phyloP scores from a whole-genome alignment of 2,113 vertebrate species.

The Cheirogaleus medius region DNA sequence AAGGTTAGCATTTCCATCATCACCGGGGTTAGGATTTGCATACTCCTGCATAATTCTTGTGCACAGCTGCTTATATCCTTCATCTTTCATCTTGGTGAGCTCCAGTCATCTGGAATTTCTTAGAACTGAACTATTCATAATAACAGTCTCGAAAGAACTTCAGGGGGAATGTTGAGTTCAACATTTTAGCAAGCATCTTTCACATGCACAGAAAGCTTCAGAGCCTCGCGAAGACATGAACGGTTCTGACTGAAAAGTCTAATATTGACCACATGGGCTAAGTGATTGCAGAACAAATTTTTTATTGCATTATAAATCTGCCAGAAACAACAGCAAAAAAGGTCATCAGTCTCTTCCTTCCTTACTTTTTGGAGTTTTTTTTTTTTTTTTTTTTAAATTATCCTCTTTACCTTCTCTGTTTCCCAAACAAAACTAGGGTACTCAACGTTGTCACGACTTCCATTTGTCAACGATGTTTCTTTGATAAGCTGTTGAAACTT shows the following conservation, averaged over 20 bases:
- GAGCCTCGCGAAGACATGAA: conserved; percentile 51
- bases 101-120: conserved; percentile 76
- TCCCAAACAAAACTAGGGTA: background rate
- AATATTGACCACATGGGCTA: conserved; percentile 67
- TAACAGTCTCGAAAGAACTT: conserved; percentile 61
- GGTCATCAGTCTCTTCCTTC: conserved; percentile 25
- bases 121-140: conserved; percentile 66
- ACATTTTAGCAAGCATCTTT: conserved; percentile 66
- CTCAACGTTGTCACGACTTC: background rate
- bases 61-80: conserved; percentile 38
- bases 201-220: conserved; percentile 57
- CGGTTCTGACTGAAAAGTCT: conserved; percentile 47
- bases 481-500: background rate
- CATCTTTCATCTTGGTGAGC: conserved; percentile 67
- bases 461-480: background rate
- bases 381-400: conserved; percentile 19
- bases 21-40: conserved; percentile 48
- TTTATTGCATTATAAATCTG: conserved; percentile 68
- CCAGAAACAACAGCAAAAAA: conserved; percentile 45
- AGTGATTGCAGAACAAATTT: conserved; percentile 52
- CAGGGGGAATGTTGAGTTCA: conserved; percentile 45
- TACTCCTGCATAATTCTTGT: conserved; percentile 38
- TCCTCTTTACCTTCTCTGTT: background rate
- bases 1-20: conserved; percentile 52
- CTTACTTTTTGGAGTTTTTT: conserved; percentile 10